Base-by-base conservation (phyloP, 2,113 vertebrate species). In the Leucosticte australis region DNA sequence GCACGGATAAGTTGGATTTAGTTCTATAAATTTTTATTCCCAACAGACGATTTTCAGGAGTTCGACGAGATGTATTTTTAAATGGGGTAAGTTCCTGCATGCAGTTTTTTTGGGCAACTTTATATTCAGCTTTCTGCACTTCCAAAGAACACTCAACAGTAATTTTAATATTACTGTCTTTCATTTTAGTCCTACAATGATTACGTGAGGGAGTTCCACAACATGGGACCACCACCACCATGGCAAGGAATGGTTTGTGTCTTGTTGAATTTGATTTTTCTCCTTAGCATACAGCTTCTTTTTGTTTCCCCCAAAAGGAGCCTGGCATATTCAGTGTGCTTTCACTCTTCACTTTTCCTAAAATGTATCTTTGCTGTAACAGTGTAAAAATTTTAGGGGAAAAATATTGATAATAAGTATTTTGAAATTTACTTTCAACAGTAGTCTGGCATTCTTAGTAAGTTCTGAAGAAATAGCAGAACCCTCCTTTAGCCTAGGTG, bases 141-240 rank as follows among this genome's bases (percentile, higher is more conserved):
- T 91, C 70, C 27, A 55, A 56, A 84, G 81, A 78, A 55, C 56
- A 18, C 47, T 68, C 46, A 73, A 89, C 55, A 92, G n/a, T 42
- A 75, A 75, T 94, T 77, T 96, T 97, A 87, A 98, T 55, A 67
- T 92, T 90, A 21, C 95, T 95, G 79, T 97, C 95, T 96, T 95
- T 97, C 77, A 86, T 97, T 98, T 95, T 98, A 99, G 99, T 99
- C 99, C 74, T 99, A 99, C 97, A 99, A 99, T 88, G 99, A 99
- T 98, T 99, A 99, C 97, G 99, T 99, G 98, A 98, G 99, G 93
- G 99, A 99, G 92, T 99, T 99, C 95, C 99, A 99, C 97, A 99
- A 97, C 96, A 99, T 99, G 89, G 99, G 99, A 56, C 99, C 99
- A 90, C 99, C 99, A 5, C 98, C 99, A 79, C 99, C 99, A 7